Conservation (phyloP, 1,140 invertebrate species). For the Sinella curviseta region DNA sequence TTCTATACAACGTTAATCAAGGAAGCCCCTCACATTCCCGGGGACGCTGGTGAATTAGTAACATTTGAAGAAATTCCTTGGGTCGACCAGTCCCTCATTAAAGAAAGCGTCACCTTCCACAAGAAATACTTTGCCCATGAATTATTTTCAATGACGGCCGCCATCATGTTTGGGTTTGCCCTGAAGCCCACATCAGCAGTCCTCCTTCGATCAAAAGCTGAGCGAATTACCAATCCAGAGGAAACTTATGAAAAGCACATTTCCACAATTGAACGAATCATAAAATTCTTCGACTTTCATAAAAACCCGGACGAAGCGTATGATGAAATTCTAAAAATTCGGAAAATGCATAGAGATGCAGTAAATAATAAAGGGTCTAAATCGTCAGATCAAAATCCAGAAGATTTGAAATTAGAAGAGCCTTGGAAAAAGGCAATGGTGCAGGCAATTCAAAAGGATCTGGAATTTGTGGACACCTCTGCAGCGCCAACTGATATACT, state of each 20-base stretch:
- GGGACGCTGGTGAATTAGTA: slow-evolving; percentile 24
- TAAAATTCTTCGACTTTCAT: slow-evolving; percentile 14
- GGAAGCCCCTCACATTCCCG: slow-evolving; percentile 35
- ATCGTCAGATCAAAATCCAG: background rate
- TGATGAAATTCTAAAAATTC: slow-evolving; percentile 6
- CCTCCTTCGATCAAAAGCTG: slow-evolving; percentile 11
- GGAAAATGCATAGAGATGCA: slow-evolving; percentile 23
- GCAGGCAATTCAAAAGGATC: slow-evolving; percentile 30
- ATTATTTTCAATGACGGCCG: slow-evolving; percentile 2
- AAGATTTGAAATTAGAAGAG: background rate
- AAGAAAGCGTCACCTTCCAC: slow-evolving; percentile 28
- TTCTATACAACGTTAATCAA: slow-evolving; percentile 31
- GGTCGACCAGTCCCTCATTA: slow-evolving; percentile 20
- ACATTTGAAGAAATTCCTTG: slow-evolving; percentile 32
- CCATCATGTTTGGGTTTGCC: background rate
- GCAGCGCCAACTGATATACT: slow-evolving; percentile 27
- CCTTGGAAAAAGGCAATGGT: background rate
- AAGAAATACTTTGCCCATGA: background rate
- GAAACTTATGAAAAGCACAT: slow-evolving; percentile 1
- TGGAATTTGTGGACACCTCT: slow-evolving; percentile 25
- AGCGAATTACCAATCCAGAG: background rate
- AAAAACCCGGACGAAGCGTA: background rate
- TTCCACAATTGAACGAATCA: slow-evolving; percentile 16
- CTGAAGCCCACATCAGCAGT: slow-evolving; percentile 27
- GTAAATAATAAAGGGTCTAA: background rate